Conservation (phyloP, 2,113 vertebrate species). For the Caracal caracal region DNA sequence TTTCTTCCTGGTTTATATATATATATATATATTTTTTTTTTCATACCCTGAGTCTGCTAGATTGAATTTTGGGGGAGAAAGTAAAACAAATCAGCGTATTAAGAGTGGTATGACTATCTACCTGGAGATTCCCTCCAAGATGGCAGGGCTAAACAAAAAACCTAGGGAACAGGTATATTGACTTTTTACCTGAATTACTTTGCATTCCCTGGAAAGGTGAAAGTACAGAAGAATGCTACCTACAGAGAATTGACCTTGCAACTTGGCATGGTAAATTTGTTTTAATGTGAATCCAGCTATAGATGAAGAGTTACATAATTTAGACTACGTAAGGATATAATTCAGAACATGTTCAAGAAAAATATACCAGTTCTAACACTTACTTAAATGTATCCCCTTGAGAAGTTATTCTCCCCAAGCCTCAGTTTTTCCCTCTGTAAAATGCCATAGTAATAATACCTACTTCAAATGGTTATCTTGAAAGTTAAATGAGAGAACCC, state of each 20-base stretch:
- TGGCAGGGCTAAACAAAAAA: background rate
- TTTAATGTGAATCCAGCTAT: background rate
- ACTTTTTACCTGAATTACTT: background rate
- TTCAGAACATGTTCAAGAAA: background rate
- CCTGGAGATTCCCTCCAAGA: background rate
- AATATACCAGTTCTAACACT: background rate
- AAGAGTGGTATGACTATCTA: background rate
- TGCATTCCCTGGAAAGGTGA: background rate
- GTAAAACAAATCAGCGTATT: background rate
- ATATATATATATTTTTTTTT: background rate
- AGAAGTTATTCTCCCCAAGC: background rate
- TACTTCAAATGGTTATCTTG: background rate
- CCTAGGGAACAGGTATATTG: background rate
- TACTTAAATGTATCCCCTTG: background rate
- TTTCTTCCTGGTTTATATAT: constrained; percentile 18
- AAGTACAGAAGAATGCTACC: background rate
- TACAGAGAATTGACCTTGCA: constrained; percentile 15
- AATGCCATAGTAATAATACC: background rate
- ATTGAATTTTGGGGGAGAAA: background rate
- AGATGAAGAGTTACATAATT: background rate
- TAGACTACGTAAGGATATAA: background rate
- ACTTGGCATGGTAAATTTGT: background rate
- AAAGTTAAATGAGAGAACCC: background rate
- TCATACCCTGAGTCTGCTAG: background rate
- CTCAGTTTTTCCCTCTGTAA: background rate